Evolutionary conservation across 2,888 invertebrate species (phyloP).

Genomic region (Adelphocoris suturalis): DNA sequence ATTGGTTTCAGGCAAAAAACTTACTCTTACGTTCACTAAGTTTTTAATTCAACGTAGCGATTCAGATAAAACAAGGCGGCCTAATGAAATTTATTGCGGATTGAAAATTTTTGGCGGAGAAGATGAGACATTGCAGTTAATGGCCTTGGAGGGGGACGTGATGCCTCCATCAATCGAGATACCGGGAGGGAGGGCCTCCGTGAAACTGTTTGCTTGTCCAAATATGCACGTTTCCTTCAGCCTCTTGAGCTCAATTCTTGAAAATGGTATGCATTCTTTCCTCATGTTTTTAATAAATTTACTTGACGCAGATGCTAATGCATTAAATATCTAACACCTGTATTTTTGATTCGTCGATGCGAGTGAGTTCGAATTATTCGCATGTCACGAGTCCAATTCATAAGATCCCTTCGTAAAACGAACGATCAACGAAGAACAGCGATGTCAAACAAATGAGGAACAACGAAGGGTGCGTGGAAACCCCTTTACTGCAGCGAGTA

Average conservation of each 20-base stretch:
- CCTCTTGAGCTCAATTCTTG: neutral
- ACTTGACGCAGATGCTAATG: too few relatives aligned
- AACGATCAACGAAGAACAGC: too few relatives aligned
- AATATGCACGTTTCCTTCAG: slow-evolving; percentile 40
- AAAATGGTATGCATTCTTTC: neutral
- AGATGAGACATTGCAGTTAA: neutral
- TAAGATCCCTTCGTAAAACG: too few relatives aligned
- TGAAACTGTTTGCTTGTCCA: neutral
- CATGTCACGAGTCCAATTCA: too few relatives aligned
- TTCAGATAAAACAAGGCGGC: neutral
- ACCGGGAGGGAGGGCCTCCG: neutral
- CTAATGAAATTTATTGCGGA: neutral
- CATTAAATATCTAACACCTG: too few relatives aligned
- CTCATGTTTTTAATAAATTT: neutral
- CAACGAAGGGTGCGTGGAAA: too few relatives aligned
- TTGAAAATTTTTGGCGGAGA: slow-evolving; percentile 47
- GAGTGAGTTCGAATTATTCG: too few relatives aligned
- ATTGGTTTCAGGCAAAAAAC: slow-evolving; percentile 56
- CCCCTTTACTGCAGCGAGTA: too few relatives aligned
- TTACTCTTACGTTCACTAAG: slow-evolving; percentile 62
- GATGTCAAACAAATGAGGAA: too few relatives aligned
- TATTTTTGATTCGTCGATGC: too few relatives aligned
- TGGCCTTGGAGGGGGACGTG: neutral
- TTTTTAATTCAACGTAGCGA: slow-evolving; percentile 28
- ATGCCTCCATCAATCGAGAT: slow-evolving; percentile 25